Evolutionary conservation across 2,888 invertebrate species (phyloP), one percentile per base, ranked within the genome.

Genomic region (Graphium colonna): DNA sequence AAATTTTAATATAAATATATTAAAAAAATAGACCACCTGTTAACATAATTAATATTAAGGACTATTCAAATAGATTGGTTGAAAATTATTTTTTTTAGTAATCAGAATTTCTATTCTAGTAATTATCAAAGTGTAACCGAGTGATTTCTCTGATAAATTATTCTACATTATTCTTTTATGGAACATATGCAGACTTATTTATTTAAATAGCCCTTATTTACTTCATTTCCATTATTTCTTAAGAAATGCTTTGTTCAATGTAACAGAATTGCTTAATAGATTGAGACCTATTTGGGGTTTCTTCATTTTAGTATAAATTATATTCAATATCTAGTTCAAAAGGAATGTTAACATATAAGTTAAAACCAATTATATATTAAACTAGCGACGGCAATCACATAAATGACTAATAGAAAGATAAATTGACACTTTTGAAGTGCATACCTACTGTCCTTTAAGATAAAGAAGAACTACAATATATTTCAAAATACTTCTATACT

Each of bases 361-460:
- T 58, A 63, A 64, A 64, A 65, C 62, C 65, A 69, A 65, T 56
- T 56, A 65, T 62, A 65, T 50, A 57, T 64, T 71, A 73, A 76
- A 66, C 79, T 79, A 81, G 72, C 77, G 75, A 75, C 67, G 70
- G 63, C 60, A 69, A 67, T 60, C 67, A 36, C 36, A 71, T 79
- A 46, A 15, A 58, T 51, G 42, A 46, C 53, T 60, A 60, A 60
- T 43, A 51, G 47, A 44, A 60, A 49, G 68, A 52, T 17, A 62
- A 62, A 74, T 71, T 76, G 73, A 77, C 82, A 81, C 75, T 84
- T 81, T 61, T 67, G 66, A 82, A 83, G 82, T 77, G 80, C 81
- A 76, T 63, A 31, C 26, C 44, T 39, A 79, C 71, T 69, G 73
- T 78, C 71, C 81, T 82, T 82, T 81, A 79, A 31, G 33, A n/a